phyloP scores from a whole-genome alignment of 2,888 invertebrate genomes.

The Stenolophus ochropezus region DNA sequence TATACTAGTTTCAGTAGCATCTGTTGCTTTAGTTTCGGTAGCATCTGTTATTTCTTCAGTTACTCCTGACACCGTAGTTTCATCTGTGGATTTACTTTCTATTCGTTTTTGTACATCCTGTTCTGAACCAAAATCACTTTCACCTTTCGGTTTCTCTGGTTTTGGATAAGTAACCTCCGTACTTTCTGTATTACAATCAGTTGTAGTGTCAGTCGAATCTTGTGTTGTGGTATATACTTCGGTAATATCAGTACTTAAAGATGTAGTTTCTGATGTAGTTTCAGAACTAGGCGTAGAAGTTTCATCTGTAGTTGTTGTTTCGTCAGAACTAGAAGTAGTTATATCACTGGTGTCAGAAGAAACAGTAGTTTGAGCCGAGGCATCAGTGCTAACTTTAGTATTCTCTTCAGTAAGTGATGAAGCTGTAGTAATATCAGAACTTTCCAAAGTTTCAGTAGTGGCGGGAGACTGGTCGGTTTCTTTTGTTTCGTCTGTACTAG shows the following conservation, averaged over 20 bases:
- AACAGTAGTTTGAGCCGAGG: constrained; percentile 28
- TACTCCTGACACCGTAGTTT: constrained; percentile 63
- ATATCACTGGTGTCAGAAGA: constrained; percentile 49
- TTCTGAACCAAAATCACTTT: constrained; percentile 54
- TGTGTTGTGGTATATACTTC: constrained; percentile 55
- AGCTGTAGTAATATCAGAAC: constrained; percentile 22
- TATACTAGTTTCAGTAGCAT: constrained; percentile 59
- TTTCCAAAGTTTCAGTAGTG: constrained; percentile 34
- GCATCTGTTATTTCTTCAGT: constrained; percentile 37
- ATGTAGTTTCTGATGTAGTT: constrained; percentile 54
- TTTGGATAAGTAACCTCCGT: not conserved
- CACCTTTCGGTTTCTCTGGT: not conserved
- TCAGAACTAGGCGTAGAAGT: constrained; percentile 53
- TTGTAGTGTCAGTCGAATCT: constrained; percentile 33
- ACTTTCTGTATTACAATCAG: not conserved
- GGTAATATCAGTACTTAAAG: constrained; percentile 62
- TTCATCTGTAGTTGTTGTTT: constrained; percentile 61
- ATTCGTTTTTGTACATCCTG: not conserved
- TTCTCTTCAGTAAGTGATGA: constrained; percentile 5
- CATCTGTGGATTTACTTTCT: not conserved
- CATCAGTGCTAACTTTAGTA: constrained; percentile 9
- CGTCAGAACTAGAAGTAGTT: constrained; percentile 48
- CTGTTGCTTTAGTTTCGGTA: constrained; percentile 59
- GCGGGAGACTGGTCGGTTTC: constrained; percentile 49
- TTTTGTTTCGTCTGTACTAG: constrained; percentile 40